Evolutionary conservation across 2,888 invertebrate genomes (phyloP).

Genomic region (Ichneumoninae sp.): DNA sequence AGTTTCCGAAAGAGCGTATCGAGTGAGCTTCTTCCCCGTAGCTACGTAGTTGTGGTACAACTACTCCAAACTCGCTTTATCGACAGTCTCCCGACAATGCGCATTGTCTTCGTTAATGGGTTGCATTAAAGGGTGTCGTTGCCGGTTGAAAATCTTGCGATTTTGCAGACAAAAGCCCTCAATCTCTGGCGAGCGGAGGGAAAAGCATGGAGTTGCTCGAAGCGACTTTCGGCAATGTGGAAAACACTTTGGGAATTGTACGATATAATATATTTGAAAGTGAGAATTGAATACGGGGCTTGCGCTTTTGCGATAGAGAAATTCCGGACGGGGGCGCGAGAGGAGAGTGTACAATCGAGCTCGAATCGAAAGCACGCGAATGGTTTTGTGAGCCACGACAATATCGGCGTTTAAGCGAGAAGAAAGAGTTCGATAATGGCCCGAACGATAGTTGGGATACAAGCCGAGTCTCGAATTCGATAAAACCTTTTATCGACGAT

Average conservation of each 20-base stretch:
- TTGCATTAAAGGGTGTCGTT: constrained; percentile 65
- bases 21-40: constrained; percentile 40
- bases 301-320: constrained; percentile 46
- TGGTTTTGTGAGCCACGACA: constrained; percentile 49
- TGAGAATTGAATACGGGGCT: constrained; percentile 36
- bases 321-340: neutral
- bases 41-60: constrained; percentile 35
- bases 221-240: constrained; percentile 39
- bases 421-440: constrained; percentile 59
- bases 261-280: constrained; percentile 39
- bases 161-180: constrained; percentile 62
- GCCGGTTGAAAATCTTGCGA: constrained; percentile 62
- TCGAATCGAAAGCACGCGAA: constrained; percentile 53
- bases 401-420: constrained; percentile 54
- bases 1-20: constrained; percentile 56
- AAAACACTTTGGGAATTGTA: constrained; percentile 53
- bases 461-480: constrained; percentile 45
- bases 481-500: constrained; percentile 59
- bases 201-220: constrained; percentile 39
- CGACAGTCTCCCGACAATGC: constrained; percentile 64
- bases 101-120: constrained; percentile 72
- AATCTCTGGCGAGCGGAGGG: neutral
- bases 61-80: constrained; percentile 42
- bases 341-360: constrained; percentile 13
- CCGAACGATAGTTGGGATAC: constrained; percentile 34